Evolutionary conservation across 2,888 invertebrate genomes (phyloP).

Genomic region (Sialis lutaria): DNA sequence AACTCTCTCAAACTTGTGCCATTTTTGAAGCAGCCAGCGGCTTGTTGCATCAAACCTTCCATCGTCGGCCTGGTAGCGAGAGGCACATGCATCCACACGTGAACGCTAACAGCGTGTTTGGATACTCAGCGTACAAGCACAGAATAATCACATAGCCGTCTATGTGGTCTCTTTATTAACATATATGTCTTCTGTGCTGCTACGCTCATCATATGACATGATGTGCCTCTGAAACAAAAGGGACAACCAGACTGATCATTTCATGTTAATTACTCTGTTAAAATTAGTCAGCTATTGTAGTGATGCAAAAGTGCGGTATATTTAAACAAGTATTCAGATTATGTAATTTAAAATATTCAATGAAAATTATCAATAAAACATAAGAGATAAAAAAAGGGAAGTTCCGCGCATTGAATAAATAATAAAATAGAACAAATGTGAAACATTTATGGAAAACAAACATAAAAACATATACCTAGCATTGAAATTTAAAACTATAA

Average conservation of each 20-base stretch:
- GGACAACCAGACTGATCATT: slow-evolving; percentile 33
- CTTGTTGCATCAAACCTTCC: slow-evolving; percentile 21
- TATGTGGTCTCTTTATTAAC: not conserved
- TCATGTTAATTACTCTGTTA: slow-evolving; percentile 3
- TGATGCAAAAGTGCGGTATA: too few species aligned
- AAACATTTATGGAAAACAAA: too few species aligned
- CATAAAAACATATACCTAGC: too few species aligned
- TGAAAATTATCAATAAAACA: too few species aligned
- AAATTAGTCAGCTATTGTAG: too few species aligned
- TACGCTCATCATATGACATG: slow-evolving; percentile 54
- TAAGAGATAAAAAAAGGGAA: too few species aligned
- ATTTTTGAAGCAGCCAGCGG: slow-evolving; percentile 15
- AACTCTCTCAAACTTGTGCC: slow-evolving; percentile 16
- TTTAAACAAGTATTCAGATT: too few species aligned
- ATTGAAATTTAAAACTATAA: too few species aligned
- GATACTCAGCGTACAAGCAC: not conserved
- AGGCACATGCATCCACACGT: slow-evolving; percentile 4
- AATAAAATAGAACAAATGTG: too few species aligned
- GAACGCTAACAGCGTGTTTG: not conserved
- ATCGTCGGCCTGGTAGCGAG: slow-evolving; percentile 22
- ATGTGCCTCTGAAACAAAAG: slow-evolving; percentile 61
- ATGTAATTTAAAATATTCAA: too few species aligned
- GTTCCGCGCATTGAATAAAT: too few species aligned
- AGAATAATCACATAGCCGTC: not conserved
- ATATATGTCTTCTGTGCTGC: not conserved